These are phyloP conservation scores for Sycobia sp. DNA, from an alignment of 1,140 invertebrate genomes.

Conservation along the genomic window DNA sequence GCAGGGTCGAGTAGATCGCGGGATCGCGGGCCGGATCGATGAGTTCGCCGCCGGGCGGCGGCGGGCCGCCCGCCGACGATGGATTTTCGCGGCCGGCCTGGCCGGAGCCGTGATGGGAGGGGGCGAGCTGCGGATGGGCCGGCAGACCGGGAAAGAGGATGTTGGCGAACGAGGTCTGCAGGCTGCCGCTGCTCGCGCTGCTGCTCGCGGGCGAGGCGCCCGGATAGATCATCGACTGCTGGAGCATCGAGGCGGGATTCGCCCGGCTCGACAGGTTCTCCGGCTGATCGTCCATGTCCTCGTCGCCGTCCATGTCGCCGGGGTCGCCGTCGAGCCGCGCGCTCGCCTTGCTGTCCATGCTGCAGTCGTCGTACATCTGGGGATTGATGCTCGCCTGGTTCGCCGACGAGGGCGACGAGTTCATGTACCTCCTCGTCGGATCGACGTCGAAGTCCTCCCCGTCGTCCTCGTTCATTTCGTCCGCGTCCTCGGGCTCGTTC, in stretches of 20 bases:
- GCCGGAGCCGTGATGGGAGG: constrained; percentile 24
- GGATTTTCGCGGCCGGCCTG: constrained; percentile 43
- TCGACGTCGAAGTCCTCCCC: constrained; percentile 62
- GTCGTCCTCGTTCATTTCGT: constrained; percentile 66
- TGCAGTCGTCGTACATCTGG: constrained; percentile 74
- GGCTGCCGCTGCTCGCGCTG: constrained; percentile 57
- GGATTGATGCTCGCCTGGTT: constrained; percentile 63
- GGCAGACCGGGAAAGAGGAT: constrained; percentile 56
- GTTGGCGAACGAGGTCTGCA: constrained; percentile 57
- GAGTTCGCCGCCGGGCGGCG: constrained; percentile 34
- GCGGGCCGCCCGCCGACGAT: constrained; percentile 37
- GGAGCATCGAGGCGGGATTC: constrained; percentile 39
- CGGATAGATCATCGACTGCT: constrained; percentile 51
- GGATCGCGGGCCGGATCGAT: constrained; percentile 76
- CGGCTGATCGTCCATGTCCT: constrained; percentile 75
- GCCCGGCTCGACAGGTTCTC: constrained; percentile 77
- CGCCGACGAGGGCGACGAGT: constrained; percentile 45
- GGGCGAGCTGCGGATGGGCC: constrained; percentile 37
- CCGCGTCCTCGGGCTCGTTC: constrained; percentile 68
- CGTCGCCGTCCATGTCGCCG: constrained; percentile 64
- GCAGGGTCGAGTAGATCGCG: constrained; percentile 72
- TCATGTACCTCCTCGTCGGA: constrained; percentile 52
- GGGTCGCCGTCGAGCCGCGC: constrained; percentile 61
- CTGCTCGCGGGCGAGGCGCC: constrained; percentile 59
- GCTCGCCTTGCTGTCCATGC: constrained; percentile 73